phyloP scores from a whole-genome alignment of 2,797 vertebrate species.

The Enteromius afrohamiltoni region DNA sequence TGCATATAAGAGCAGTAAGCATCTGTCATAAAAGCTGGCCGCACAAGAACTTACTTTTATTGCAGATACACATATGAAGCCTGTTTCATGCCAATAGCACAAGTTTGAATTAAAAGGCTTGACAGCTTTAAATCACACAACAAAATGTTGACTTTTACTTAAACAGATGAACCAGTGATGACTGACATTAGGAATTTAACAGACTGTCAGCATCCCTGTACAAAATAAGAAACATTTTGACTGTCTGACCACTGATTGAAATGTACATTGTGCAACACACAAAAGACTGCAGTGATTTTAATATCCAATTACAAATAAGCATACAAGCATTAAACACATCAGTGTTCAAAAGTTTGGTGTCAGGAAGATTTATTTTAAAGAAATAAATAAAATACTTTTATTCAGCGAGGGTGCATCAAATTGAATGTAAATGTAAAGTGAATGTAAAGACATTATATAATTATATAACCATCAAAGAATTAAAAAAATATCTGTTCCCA shows the following conservation, averaged over 20 bases:
- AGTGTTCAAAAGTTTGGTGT: not conserved
- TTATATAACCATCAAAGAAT: not conserved
- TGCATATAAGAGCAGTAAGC: not conserved
- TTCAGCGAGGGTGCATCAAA: not conserved
- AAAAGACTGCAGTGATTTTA: not conserved
- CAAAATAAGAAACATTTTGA: not conserved
- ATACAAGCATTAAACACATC: not conserved
- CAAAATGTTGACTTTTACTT: not conserved
- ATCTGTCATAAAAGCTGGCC: not conserved
- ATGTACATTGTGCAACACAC: not conserved
- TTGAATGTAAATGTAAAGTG: not conserved
- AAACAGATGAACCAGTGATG: not conserved
- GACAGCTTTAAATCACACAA: not conserved
- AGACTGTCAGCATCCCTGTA: not conserved
- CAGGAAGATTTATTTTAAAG: not conserved
- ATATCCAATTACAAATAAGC: not conserved
- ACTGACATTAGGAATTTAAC: not conserved
- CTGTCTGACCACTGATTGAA: not conserved
- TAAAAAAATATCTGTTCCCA: not conserved
- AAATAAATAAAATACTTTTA: not conserved
- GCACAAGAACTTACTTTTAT: not conserved
- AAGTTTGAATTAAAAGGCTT: slow-evolving; percentile 5
- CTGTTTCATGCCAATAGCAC: not conserved
- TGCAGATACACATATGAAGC: not conserved
- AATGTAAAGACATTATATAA: not conserved